phyloP scores from a whole-genome alignment of 2,113 vertebrate species.

The Scomber colias region DNA sequence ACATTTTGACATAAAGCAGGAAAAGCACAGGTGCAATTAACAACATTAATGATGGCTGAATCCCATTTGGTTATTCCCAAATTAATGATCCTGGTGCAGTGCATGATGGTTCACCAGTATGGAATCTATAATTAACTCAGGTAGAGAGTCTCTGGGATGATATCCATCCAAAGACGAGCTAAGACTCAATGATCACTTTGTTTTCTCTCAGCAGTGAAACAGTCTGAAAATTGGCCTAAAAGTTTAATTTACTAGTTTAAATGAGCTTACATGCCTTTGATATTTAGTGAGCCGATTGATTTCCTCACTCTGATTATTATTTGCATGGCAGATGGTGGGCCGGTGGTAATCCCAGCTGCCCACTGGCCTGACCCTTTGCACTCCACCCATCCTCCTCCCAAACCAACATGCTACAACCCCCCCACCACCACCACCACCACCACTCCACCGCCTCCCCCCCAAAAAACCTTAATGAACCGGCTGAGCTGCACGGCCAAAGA shows the following conservation, averaged over 20 bases:
- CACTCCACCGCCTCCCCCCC: background rate
- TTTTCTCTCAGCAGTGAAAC: conserved; percentile 7
- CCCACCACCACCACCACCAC: background rate
- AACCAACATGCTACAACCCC: conserved; percentile 34
- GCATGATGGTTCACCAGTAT: too few species aligned
- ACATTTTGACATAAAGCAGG: too few species aligned
- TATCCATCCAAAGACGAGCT: background rate
- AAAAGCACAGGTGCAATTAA: too few species aligned
- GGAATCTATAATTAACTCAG: too few species aligned
- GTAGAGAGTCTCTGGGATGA: too few species aligned
- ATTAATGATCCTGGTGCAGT: too few species aligned
- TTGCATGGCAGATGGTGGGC: conserved; percentile 77
- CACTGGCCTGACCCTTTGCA: conserved; percentile 66
- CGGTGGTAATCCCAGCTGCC: conserved; percentile 75
- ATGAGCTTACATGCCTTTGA: conserved; percentile 56
- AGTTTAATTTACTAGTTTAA: conserved; percentile 34
- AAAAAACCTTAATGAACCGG: conserved; percentile 53
- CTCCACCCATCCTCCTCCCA: conserved; percentile 50
- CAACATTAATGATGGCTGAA: too few species aligned
- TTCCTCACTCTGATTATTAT: conserved; percentile 75
- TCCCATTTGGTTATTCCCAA: too few species aligned
- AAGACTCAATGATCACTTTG: background rate
- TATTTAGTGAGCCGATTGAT: conserved; percentile 79
- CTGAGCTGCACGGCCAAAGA: conserved; percentile 61
- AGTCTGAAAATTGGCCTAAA: background rate